These are phyloP conservation scores for Cirrhinus molitorella DNA, from an alignment of 2,797 vertebrate genomes.

Conservation along the genomic window DNA sequence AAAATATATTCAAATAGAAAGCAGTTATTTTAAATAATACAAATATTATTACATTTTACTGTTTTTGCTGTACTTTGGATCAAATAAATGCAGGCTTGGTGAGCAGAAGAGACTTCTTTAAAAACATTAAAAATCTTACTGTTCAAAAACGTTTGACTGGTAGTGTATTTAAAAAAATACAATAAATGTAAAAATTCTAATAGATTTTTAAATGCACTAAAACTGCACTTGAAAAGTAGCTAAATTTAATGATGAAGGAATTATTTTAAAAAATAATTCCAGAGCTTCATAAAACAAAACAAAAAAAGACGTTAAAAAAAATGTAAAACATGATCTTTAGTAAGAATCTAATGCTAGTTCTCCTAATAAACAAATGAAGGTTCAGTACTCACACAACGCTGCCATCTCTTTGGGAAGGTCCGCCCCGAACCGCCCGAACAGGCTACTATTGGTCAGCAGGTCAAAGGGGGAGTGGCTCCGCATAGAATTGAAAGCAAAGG, in stretches of 20 bases:
- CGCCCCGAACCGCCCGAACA: constrained; percentile 87
- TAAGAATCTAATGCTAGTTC: not conserved
- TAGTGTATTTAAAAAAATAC: too few relatives aligned
- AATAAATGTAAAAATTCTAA: not conserved
- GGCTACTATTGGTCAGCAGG: constrained; percentile 86
- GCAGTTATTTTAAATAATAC: too few relatives aligned
- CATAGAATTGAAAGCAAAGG: constrained; percentile 90
- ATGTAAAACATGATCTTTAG: not conserved
- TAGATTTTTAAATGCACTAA: not conserved
- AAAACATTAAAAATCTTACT: not conserved
- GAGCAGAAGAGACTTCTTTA: not conserved
- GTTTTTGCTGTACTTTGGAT: too few relatives aligned
- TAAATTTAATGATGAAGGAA: too few relatives aligned
- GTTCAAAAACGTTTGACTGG: too few relatives aligned
- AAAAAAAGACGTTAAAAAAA: too few relatives aligned
- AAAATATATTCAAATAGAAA: too few relatives aligned
- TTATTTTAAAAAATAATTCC: too few relatives aligned
- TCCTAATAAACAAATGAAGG: not conserved
- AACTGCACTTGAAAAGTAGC: not conserved
- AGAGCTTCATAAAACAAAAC: too few relatives aligned
- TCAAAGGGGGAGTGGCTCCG: constrained; percentile 90
- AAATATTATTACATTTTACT: too few relatives aligned
- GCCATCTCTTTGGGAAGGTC: constrained; percentile 96
- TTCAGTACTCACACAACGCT: constrained; percentile 87
- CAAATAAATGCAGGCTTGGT: too few relatives aligned